Evolutionary conservation across 2,797 vertebrate species (phyloP).

Genomic region (Phalanger gymnotis): DNA sequence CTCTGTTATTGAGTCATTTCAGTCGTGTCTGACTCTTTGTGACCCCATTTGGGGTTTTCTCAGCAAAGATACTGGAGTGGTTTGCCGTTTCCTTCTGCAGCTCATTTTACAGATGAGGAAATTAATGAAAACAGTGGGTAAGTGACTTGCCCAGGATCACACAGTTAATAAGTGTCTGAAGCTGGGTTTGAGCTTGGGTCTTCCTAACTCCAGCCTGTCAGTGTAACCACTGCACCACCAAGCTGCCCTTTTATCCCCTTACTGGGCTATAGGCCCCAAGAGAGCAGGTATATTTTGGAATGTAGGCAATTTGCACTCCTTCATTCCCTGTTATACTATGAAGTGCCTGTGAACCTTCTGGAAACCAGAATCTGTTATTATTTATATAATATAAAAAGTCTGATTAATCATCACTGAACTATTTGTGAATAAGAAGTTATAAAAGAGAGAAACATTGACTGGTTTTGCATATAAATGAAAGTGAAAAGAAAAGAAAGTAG

Average conservation of each 20-base stretch:
- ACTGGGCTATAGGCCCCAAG: no score
- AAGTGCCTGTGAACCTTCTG: no score
- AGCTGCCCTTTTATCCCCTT: not conserved
- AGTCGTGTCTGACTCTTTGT: no score
- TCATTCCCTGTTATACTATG: not conserved
- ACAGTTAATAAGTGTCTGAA: not conserved
- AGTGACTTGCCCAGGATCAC: not conserved
- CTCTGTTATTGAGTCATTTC: no score
- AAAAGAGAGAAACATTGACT: not conserved
- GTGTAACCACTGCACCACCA: not conserved
- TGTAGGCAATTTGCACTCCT: not conserved
- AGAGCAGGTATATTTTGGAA: not conserved
- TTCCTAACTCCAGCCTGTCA: not conserved
- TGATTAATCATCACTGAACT: not conserved
- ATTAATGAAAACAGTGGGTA: not conserved
- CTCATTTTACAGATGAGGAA: not conserved
- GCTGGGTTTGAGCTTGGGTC: not conserved
- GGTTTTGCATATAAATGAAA: not conserved
- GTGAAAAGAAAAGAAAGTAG: not conserved
- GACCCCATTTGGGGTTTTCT: no score
- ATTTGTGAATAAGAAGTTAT: not conserved
- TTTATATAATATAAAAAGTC: not conserved
- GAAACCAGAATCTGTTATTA: not conserved
- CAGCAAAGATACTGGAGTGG: no score
- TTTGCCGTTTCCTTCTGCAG: no score